Base-by-base conservation (phyloP, 1,140 invertebrate species). In the Meloidogyne floridensis region DNA sequence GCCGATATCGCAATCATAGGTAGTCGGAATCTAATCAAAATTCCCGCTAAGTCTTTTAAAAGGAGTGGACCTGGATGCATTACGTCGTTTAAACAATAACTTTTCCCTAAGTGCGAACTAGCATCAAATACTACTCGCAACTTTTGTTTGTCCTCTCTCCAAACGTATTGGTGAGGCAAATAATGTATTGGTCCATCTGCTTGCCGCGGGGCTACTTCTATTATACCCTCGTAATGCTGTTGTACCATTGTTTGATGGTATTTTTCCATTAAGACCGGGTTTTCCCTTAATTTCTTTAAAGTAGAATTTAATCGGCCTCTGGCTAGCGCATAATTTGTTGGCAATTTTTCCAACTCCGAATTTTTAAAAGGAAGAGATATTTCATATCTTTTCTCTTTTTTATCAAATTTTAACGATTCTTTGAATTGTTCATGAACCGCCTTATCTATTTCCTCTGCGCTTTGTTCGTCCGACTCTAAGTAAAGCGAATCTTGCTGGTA, bases 351-450 rank as follows among this genome's bases (percentile, higher is more conserved):
- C 15, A 51, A 51, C 9, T 77, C 32, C 15, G 42, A 15, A 10
- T 81, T 13, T 53, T 81, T 81, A 32, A 43, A 81, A 47, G 80
- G 80, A n/a, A 43, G 54, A 5, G 8, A 9, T 7, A 59, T 51
- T 53, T 81, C 32, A 75, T 81, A 81, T 51, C 80, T 7, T 11
- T 75, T 9, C n/a, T 81, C 79, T n/a, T n/a, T n/a, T n/a, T n/a
- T n/a, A 43, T 8, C 47, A 9, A 74, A 9, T 9, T 18, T 9
- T 43, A 74, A 74, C 11, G 20, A 11, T 18, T 18, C 18, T 43
- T 74, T 74, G 72, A 74, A 74, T 43, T 74, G 9, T 18, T 74
- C 18, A 9, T 10, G 72, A 11, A 74, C 18, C 18, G 10, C 72
- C 47, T 74, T 9, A 43, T 74, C 72, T 9, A 74, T 74, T 74